Evolutionary conservation across 2,113 vertebrate species (phyloP).

Genomic region (Cairina moschata): DNA sequence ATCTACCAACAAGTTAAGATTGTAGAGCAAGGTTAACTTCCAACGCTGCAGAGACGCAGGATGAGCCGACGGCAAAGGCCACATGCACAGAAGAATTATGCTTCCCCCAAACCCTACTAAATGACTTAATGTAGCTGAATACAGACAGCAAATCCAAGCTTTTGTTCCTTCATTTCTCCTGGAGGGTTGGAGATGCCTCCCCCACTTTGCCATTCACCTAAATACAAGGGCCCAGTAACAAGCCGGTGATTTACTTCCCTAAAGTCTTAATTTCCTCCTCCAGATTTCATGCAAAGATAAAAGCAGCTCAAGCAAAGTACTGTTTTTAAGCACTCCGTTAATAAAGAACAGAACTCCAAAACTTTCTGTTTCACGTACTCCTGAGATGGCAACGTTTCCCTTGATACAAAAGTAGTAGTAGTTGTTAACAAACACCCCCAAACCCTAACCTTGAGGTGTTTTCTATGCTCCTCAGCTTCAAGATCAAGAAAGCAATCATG

Average conservation of each 20-base stretch:
- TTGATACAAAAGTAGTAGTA: not conserved
- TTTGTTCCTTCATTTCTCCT: not conserved
- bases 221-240: not conserved
- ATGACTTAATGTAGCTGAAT: not conserved
- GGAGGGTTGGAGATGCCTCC: not conserved
- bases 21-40: not conserved
- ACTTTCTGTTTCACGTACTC: not conserved
- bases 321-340: not conserved
- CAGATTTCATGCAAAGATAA: not conserved
- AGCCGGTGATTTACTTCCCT: not conserved
- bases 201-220: not conserved
- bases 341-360: not conserved
- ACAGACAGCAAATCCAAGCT: accelerated
- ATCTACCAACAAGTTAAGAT: not conserved
- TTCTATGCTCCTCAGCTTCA: not conserved
- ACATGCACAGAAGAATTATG: not conserved
- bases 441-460: not conserved
- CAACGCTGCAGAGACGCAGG: not conserved
- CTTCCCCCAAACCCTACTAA: not conserved
- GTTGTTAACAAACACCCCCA: not conserved
- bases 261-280: slow-evolving; percentile 13
- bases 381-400: not conserved
- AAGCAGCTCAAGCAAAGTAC: not conserved
- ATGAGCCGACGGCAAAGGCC: not conserved
- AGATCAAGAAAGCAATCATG: not conserved